Evolutionary conservation across 37 sponge, comb jelly and placozoan species (phyloP), one percentile per base, ranked within the genome.

Genomic region (Oscarella lobularis): DNA sequence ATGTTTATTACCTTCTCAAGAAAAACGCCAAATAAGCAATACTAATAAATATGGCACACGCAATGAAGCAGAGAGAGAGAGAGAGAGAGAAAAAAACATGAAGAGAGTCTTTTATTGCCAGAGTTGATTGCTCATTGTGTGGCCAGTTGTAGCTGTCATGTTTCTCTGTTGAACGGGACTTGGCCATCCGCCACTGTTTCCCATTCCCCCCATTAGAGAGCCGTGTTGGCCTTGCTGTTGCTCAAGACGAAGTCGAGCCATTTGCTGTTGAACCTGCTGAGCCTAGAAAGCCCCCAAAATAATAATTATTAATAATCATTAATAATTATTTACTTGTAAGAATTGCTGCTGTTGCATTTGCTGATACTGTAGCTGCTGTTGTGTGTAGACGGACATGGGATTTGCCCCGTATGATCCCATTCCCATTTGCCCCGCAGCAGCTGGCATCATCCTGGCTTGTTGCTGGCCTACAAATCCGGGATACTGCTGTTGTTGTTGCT

Each of bases 291-390:
- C 60, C 9, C 60, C 9, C 60, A 48, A 9, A 48, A 9, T 9
- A 48, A 48, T 27, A 48, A 48, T 27, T 48, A 48, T 48, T 48
- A 27, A 48, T 27, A n/a, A n/a, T n/a, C n/a, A n/a, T n/a, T n/a
- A n/a, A n/a, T n/a, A n/a, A n/a, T n/a, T n/a, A n/a, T n/a, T n/a
- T n/a, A n/a, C n/a, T n/a, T n/a, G n/a, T n/a, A n/a, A n/a, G n/a
- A 48, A 20, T 20, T 48, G 60, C 60, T 48, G 60, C 60, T 48
- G 60, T 20, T 27, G 9, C 60, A 20, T 20, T 14, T 4, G 29
- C 31, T 68, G 71, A 29, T 68, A 14, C 71, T 68, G 71, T 35
- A 68, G 5, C 71, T 68, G 71, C 31, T 68, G 71, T 35, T 68
- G 71, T 5, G 6, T 30, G 35, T 34, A 34, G 60, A 9, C 20